phyloP scores from a whole-genome alignment of 1,140 invertebrate genomes.

The Physella acuta region DNA sequence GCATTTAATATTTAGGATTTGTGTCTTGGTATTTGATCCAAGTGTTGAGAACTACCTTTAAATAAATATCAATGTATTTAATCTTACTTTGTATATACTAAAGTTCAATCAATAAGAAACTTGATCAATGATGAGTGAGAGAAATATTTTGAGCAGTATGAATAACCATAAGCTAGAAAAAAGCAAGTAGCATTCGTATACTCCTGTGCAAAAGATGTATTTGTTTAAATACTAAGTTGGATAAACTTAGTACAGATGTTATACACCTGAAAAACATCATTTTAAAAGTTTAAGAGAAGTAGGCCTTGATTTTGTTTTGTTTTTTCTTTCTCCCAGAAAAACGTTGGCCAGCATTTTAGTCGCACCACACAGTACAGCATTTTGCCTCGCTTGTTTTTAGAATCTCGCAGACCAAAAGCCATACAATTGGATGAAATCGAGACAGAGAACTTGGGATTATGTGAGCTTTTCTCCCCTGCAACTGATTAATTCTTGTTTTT shows the following conservation, averaged over 20 bases:
- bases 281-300: not conserved
- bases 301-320: not conserved
- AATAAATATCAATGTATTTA: too few species aligned
- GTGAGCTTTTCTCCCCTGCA: slow-evolving; percentile 47
- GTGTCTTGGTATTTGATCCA: too few species aligned
- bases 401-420: slow-evolving; percentile 27
- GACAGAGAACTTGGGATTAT: slow-evolving; percentile 36
- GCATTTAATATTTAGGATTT: too few species aligned
- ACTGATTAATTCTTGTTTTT: too few species aligned
- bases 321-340: slow-evolving; percentile 58
- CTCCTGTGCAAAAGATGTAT: too few species aligned
- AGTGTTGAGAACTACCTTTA: too few species aligned
- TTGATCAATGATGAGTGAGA: too few species aligned
- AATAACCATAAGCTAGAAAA: too few species aligned
- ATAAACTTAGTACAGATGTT: not conserved
- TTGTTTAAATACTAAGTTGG: not conserved
- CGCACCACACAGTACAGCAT: slow-evolving; percentile 82
- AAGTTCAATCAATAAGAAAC: too few species aligned
- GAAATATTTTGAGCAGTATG: too few species aligned
- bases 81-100: too few species aligned
- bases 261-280: not conserved
- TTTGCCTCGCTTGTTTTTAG: slow-evolving; percentile 68
- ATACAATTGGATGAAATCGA: slow-evolving; percentile 34
- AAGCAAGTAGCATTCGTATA: too few species aligned
- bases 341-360: slow-evolving; percentile 75